Base-by-base conservation (phyloP, 2,888 invertebrate species). In the Parnassius orleans region DNA sequence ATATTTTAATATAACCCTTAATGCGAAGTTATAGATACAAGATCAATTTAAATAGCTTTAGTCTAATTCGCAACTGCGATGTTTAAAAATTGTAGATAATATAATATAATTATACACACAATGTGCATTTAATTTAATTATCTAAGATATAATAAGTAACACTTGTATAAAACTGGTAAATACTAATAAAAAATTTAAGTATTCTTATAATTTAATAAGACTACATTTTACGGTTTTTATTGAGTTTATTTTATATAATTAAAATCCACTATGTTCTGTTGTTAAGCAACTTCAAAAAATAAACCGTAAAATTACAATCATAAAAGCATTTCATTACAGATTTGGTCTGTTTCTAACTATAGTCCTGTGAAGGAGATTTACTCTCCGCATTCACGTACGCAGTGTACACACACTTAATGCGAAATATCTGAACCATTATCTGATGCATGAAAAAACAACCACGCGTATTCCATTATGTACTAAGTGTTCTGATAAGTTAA, bases 391-490 rank as follows among this genome's bases (percentile, higher is more conserved):
- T 33, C 62, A 53, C 53, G 53, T 53, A 24, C 41, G 43, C 42
- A 57, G 14, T 63, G 43, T 43, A 58, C 43, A 15, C 41, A 12
- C 48, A 24, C 48, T 33, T 14, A 57, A 57, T 54, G 53, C 57
- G 58, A 48, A 58, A 51, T 44, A 11, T 58, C 48, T 44, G 53
- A 10, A 15, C n/a, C 54, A 24, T 63, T 63, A 63, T 63, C 62
- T 63, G 62, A 63, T 61, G 61, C 57, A 61, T 58, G 54, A 33
- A 63, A 62, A 58, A 54, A 57, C 48, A 58, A 63, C 50, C 62
- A 58, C 58, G 58, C 48, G 43, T 54, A 54, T 50, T 44, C 58
- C 54, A 63, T 63, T 58, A 63, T 50, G 33, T 44, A 57, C 62
- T 62, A 63, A 63, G 62, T 63, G 58, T 50, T 58, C 43, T 33